phyloP scores from a whole-genome alignment of 2,797 vertebrate genomes.

The Acrossocheilus fasciatus region DNA sequence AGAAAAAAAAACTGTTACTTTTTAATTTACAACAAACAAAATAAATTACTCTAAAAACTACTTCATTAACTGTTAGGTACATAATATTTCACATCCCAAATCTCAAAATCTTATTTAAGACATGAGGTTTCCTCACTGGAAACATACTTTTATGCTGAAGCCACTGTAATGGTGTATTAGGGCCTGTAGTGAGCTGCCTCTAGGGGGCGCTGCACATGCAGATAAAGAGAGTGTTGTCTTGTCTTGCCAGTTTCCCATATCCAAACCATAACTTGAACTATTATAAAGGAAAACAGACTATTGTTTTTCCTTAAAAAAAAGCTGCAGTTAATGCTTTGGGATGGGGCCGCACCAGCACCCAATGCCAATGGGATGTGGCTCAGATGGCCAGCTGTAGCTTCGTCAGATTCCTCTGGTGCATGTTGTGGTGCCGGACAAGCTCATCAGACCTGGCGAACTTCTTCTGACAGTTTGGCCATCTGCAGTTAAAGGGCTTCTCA shows the following conservation, averaged over 20 bases:
- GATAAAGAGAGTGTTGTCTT: slow-evolving; percentile 12
- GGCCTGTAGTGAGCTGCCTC: not conserved
- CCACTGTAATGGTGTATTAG: not conserved
- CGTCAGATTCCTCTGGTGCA: slow-evolving; percentile 99
- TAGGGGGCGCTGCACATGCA: slow-evolving; percentile 36
- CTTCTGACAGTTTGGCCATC: slow-evolving; percentile 99
- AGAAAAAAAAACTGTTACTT: slow-evolving; percentile 52
- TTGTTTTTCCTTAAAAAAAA: not conserved
- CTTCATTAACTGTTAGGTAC: slow-evolving; percentile 59
- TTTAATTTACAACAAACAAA: slow-evolving; percentile 65
- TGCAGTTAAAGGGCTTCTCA: slow-evolving; percentile 98
- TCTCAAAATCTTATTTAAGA: slow-evolving; percentile 58
- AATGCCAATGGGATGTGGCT: slow-evolving; percentile 58
- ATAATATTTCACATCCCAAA: slow-evolving; percentile 66
- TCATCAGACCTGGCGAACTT: slow-evolving; percentile 98
- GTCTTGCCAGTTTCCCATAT: not conserved
- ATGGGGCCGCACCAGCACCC: slow-evolving; percentile 34
- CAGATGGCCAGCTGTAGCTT: slow-evolving; percentile 96
- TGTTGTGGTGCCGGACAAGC: slow-evolving; percentile 97
- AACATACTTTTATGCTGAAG: slow-evolving; percentile 36
- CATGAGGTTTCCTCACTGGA: slow-evolving; percentile 37
- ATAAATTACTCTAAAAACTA: slow-evolving; percentile 72
- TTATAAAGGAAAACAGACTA: slow-evolving; percentile 16
- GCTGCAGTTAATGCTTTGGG: slow-evolving; percentile 11
- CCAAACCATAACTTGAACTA: slow-evolving; percentile 10